Evolutionary conservation across 2,113 vertebrate species (phyloP), one percentile per base, ranked within the genome.

Genomic region (Mormoops blainvillei): DNA sequence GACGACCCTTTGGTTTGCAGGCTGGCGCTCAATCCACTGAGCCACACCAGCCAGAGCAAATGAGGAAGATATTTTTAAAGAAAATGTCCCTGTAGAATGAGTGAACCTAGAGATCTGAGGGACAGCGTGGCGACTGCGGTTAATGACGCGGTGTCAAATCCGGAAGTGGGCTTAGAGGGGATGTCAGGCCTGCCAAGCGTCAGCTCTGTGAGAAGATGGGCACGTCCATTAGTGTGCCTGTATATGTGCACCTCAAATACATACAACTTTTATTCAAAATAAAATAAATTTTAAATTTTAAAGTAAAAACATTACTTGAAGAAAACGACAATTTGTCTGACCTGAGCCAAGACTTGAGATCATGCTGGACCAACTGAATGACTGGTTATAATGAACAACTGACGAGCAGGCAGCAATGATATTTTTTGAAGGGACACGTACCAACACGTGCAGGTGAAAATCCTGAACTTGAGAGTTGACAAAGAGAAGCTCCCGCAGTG

Each of bases 61-160:
- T 26, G 56, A 24, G 36, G 20, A 11, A 48, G 36, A 31, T 0
- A 14, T 45, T 20, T 43, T 28, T 28, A 36, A 19, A 28, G 22
- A n/a, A 19, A 20, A 26, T 45, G 19, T 81, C 71, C 76, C 5
- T 5, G 10, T 1, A 1, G 50, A 31, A 3, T 4, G 50, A 20
- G 50, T 14, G 12, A 31, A 18, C 50, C 56, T 22, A 10, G 56
- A 58, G 56, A 20, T 56, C 54, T 22, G 54, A 4, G 31, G 61
- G 61, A 33, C 61, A 70, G 76, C 63, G 7, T 0, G 1, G 33
- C 4, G 77, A 22, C 65, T 0, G 2, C 10, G 4, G 50, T 4
- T 1, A 9, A 2, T 5, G 1, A 50, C 61, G 0, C 24, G 4
- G 56, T 58, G 56, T 58, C 22, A 10, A 11, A 26, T 58, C 56